Conservation (phyloP, 1,140 invertebrate genomes). For the Theocolax elegans region DNA sequence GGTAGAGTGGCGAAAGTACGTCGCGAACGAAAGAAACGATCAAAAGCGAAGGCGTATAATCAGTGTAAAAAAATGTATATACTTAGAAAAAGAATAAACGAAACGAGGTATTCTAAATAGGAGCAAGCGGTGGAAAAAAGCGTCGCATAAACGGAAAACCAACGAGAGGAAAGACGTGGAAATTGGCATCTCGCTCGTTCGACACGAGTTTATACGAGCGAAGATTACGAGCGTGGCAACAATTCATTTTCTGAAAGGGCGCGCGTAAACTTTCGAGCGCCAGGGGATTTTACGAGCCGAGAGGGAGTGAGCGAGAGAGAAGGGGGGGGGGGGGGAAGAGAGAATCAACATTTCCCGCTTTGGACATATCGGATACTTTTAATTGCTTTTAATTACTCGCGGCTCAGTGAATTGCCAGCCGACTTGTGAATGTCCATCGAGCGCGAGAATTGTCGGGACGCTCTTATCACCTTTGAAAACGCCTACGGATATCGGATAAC, state of each 20-base stretch:
- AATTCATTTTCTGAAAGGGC: not conserved
- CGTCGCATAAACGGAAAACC: too few relatives aligned
- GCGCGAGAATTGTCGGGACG: not conserved
- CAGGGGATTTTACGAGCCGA: not conserved
- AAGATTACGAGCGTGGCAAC: not conserved
- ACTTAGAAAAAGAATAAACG: too few relatives aligned
- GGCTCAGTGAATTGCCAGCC: not conserved
- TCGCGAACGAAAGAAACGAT: too few relatives aligned
- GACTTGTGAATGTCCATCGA: not conserved
- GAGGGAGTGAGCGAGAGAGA: too few relatives aligned
- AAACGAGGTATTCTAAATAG: too few relatives aligned
- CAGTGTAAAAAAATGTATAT: too few relatives aligned
- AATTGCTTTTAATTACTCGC: constrained; percentile 12
- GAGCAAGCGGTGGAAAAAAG: too few relatives aligned
- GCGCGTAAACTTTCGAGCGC: not conserved
- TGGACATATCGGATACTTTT: not conserved
- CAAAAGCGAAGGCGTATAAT: too few relatives aligned
- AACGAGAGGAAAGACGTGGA: too few relatives aligned
- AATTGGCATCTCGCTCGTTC: not conserved
- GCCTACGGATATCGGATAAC: not conserved
- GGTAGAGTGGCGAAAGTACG: too few relatives aligned
- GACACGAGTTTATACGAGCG: not conserved
- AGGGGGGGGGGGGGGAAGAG: not conserved
- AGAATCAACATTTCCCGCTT: not conserved
- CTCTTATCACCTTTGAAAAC: not conserved